Conservation (phyloP, 2,113 vertebrate species). For the Chelonoidis abingdonii region DNA sequence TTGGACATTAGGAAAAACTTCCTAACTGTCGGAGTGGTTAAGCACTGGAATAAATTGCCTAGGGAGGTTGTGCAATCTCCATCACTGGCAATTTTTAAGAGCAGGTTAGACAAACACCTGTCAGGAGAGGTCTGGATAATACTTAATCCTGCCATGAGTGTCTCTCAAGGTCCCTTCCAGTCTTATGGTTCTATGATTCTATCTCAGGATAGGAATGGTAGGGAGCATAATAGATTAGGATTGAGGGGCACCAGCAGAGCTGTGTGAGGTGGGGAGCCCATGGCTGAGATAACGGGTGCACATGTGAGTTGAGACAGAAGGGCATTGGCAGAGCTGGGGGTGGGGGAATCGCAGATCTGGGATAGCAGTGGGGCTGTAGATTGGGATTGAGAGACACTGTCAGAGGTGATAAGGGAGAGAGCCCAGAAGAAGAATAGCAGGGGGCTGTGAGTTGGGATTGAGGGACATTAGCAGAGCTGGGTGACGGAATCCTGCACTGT, state of each 20-base stretch:
- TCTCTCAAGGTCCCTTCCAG: too few relatives aligned
- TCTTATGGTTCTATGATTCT: too few relatives aligned
- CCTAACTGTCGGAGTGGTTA: too few relatives aligned
- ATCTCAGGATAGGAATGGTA: not conserved
- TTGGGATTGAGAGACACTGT: not conserved
- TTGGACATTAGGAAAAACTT: too few relatives aligned
- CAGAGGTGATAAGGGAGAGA: not conserved
- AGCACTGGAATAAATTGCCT: too few relatives aligned
- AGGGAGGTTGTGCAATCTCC: too few relatives aligned
- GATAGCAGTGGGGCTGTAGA: not conserved
- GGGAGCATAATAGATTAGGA: not conserved
- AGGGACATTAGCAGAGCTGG: not conserved
- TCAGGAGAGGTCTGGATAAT: too few relatives aligned
- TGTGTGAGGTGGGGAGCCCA: not conserved
- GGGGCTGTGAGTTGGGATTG: not conserved
- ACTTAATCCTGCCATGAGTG: too few relatives aligned
- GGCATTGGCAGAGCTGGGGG: not conserved
- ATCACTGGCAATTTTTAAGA: too few relatives aligned
- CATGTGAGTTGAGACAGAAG: not conserved
- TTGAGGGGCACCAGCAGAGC: not conserved
- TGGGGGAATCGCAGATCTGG: not conserved
- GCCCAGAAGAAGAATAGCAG: not conserved
- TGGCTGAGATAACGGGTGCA: not conserved
- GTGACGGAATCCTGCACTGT: not conserved
- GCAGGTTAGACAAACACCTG: too few relatives aligned